Percentiles rank a stretch among this genome's conserved stretches.
phyloP scores from a whole-genome alignment of 2,888 invertebrate species.

The Cylindroiulus punctatus region DNA sequence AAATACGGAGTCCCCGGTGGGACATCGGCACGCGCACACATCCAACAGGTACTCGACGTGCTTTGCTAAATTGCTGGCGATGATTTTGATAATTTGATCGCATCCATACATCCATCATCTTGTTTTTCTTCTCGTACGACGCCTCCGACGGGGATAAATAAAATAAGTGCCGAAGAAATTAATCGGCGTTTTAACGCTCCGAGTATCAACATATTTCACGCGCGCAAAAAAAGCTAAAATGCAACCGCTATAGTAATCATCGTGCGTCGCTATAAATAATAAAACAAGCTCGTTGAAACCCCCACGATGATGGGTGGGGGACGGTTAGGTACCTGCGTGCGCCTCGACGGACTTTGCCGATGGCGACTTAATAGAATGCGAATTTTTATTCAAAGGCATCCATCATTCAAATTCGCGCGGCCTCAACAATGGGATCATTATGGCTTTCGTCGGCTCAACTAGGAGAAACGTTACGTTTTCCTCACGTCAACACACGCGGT shows the following conservation, averaged over 20 bases:
- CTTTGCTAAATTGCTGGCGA: no score
- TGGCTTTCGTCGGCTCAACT: slow-evolving; percentile 1
- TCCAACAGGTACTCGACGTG: no score
- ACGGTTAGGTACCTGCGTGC: background rate
- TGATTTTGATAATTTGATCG: no score
- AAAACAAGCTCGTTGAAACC: background rate
- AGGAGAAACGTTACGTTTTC: background rate
- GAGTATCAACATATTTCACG: background rate
- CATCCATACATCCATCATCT: background rate
- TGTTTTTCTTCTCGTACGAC: background rate
- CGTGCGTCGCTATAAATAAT: background rate
- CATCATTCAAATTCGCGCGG: slow-evolving; percentile 26
- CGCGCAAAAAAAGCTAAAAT: background rate
- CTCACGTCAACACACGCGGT: background rate
- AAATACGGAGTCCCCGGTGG: no score
- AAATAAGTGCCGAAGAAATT: background rate
- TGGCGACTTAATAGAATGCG: background rate
- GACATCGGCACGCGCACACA: no score
- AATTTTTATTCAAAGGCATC: background rate
- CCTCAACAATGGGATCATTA: slow-evolving; percentile 17
- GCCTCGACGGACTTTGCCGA: background rate
- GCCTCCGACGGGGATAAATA: background rate
- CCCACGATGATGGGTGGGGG: background rate
- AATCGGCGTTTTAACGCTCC: slow-evolving; percentile 5
- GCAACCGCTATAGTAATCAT: no score